Evolutionary conservation across 1,140 invertebrate genomes (phyloP), one percentile per base, ranked within the genome.

Genomic region (Paracyclopina nana): DNA sequence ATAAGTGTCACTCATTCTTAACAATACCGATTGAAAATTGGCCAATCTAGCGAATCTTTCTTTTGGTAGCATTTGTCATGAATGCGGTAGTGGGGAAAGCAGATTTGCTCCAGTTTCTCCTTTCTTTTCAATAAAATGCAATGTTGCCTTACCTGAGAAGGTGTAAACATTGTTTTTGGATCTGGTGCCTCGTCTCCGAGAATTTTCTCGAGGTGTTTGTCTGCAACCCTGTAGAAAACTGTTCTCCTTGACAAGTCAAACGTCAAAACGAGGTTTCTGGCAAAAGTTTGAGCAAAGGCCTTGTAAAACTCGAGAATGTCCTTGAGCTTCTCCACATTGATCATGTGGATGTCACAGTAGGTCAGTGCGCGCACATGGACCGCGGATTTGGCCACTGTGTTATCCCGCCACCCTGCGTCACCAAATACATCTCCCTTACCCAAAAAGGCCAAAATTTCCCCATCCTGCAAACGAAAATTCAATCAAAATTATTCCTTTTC

Each of bases 401-500:
- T 58, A 28, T 68, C 63, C 53, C 63, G 62, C 70, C 71, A 72
- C 54, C 72, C 71, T 41, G 66, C 63, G 55, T 72, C 71, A 5
- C 70, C 70, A 57, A 70, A 70, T 4, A 70, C 67, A 55, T 70
- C 69, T 14, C 66, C 67, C 60, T 68, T 68, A 50, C 67, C 66
- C 67, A 54, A 11, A 55, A 57, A 52, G 29, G 48, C 44, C 50
- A 55, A 42, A 55, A 58, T 27, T 55, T 46, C 46, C 9, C 50
- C 16, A 52, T 40, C 64, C 65, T n/a, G n/a, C n/a, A n/a, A n/a
- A n/a, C n/a, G n/a, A n/a, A 69, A 71, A 70, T 22, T 76, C 58
- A 50, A 76, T 75, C 20, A 74, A 74, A 4, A 75, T 72, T 2
- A 75, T 72, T 60, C 76, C 73, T 45, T 76, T 31, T 31, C 9